Base-by-base conservation (phyloP, 2,797 vertebrate species). In the Discoglossus pictus region DNA sequence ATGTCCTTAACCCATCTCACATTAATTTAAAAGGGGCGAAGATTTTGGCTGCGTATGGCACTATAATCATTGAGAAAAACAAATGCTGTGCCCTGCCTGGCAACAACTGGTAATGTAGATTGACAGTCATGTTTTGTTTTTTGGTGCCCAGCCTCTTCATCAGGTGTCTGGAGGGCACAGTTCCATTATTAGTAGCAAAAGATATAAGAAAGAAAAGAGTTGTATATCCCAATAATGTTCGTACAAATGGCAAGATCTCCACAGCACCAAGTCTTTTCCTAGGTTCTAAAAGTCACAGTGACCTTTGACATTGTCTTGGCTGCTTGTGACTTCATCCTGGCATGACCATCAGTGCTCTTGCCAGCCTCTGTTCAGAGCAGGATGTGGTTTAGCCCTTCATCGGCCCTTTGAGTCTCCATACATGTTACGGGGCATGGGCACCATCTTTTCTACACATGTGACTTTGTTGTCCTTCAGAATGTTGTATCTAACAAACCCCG, bases 331-430 rank as follows among this genome's bases (percentile, higher is more conserved):
- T 77, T 78, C 58, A 65, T 75, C 53, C 79, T 80, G 76, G 59
- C 56, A 36, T 40, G 71, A 79, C 76, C 74, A 74, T 74, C 75
- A 15, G 83, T 80, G 79, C 82, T 75, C 78, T 77, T 82, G 60
- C 52, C 25, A 68, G 73, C 81, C 79, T 81, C 17, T 0, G 35
- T 61, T 65, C 76, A 31, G 76, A 77, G 21, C n/a, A 51, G 17
- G 35, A 2, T 17, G 6, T 23, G 16, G 12, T 13, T 20, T 11
- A 20, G 23, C 4, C 35, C 34, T 77, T 99, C 94, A 98, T 89
- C 93, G 94, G 76, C 97, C 92, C 86, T 98, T 98, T 73, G 93
- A 92, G 73, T 93, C 95, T 78, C 95, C 94, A 6, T 98, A 98
- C 48, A 87, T 97, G 87, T 98, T 99, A 51, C 96, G 92, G 81